Evolutionary conservation across 2,797 vertebrate genomes (phyloP).

Genomic region (Chloroceryle inda): DNA sequence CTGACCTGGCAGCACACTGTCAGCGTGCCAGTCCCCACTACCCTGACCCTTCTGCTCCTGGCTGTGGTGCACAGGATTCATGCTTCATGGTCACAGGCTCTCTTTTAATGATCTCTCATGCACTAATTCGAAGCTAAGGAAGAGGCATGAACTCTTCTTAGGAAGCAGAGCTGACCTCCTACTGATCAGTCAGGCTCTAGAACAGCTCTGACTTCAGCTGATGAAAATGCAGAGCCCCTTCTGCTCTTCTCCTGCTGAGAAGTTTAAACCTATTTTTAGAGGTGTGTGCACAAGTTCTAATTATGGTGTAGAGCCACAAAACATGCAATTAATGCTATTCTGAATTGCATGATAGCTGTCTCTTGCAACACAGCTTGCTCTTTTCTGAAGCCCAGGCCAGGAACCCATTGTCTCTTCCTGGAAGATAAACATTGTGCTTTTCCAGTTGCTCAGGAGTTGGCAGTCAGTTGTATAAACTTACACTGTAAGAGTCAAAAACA

Average conservation of each 20-base stretch:
- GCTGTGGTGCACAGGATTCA: neutral
- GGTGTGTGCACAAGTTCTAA: neutral
- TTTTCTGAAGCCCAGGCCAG: neutral
- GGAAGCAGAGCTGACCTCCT: neutral
- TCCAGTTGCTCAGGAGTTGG: neutral
- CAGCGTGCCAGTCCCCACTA: rapidly evolving
- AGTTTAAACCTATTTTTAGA: neutral
- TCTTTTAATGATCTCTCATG: neutral
- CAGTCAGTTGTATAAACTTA: neutral
- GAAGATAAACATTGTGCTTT: neutral
- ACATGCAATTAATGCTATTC: neutral
- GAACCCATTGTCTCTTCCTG: neutral
- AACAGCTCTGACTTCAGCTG: neutral
- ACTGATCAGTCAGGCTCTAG: neutral
- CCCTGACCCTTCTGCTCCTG: neutral
- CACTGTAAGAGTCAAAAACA: neutral
- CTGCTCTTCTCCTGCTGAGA: neutral
- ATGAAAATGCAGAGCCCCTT: neutral
- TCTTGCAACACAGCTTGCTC: neutral
- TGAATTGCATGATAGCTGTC: neutral
- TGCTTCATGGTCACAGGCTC: neutral
- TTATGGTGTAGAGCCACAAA: neutral
- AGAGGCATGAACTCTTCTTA: neutral
- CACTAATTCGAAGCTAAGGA: neutral
- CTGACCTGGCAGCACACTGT: rapidly evolving